A percentile compares a stretch with the other conserved stretches of the same genome.
Conservation (phyloP, 2,888 invertebrate genomes). For the Isotomurus palustris region DNA sequence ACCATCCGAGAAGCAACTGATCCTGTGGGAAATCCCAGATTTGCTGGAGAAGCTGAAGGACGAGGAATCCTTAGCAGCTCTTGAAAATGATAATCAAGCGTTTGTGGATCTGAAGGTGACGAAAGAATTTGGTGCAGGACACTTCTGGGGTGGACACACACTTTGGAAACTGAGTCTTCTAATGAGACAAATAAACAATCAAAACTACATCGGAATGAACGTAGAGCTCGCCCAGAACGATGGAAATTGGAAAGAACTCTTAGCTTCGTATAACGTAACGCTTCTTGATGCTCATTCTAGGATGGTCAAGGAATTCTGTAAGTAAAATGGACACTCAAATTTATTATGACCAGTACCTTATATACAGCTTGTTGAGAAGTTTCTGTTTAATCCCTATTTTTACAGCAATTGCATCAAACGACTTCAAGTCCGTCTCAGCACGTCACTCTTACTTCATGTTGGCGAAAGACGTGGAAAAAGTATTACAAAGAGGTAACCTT, state of each 20-base stretch:
- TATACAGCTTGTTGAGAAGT: background rate
- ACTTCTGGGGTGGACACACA: conserved; percentile 30
- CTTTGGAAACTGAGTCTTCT: conserved; percentile 30
- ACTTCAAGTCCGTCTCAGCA: conserved; percentile 36
- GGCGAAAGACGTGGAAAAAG: conserved; percentile 28
- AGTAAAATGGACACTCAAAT: background rate
- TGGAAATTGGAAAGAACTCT: conserved; percentile 32
- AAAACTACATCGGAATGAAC: conserved; percentile 33
- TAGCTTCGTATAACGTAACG: conserved; percentile 35
- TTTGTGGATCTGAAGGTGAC: conserved; percentile 33
- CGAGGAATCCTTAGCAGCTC: background rate
- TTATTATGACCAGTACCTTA: background rate
- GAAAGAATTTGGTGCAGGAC: conserved; percentile 35
- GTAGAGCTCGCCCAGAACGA: conserved; percentile 32
- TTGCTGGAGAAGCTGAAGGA: conserved; percentile 13
- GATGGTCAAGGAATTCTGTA: conserved; percentile 36
- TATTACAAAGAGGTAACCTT: conserved; percentile 28
- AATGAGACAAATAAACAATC: conserved; percentile 29
- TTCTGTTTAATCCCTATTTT: background rate
- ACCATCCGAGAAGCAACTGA: conserved; percentile 33
- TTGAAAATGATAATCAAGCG: conserved; percentile 26
- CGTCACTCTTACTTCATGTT: conserved; percentile 38
- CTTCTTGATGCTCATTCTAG: conserved; percentile 32
- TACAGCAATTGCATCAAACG: conserved; percentile 34
- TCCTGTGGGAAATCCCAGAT: conserved; percentile 31